These are phyloP conservation scores for Lasioglossum leucozonium DNA, from an alignment of 2,888 invertebrate species.

Conservation along the genomic window DNA sequence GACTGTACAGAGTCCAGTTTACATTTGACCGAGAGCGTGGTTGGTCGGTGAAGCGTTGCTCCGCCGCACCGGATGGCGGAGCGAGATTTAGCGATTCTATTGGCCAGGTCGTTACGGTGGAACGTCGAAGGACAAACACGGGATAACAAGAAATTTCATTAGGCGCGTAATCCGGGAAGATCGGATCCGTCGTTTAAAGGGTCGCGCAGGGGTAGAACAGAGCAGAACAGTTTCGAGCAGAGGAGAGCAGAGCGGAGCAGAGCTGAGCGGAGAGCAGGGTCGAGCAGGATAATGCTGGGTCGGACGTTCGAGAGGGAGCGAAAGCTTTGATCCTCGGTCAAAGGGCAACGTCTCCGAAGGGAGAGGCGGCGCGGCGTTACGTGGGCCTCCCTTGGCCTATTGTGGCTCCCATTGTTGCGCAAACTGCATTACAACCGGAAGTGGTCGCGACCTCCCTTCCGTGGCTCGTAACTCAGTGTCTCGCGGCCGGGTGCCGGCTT, in stretches of 20 bases:
- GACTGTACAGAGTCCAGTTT: background rate
- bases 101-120: background rate
- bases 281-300: slow-evolving; percentile 53
- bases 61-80: background rate
- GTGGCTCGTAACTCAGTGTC: slow-evolving; percentile 84
- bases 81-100: background rate
- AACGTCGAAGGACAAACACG: slow-evolving; percentile 9
- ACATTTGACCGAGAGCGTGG: background rate
- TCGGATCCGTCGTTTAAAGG: slow-evolving; percentile 44
- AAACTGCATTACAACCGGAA: slow-evolving; percentile 84
- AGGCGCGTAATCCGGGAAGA: slow-evolving; percentile 36
- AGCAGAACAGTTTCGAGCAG: background rate
- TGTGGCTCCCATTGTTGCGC: slow-evolving; percentile 83
- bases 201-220: slow-evolving; percentile 6
- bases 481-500: slow-evolving; percentile 70
- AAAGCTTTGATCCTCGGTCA: slow-evolving; percentile 80
- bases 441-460: slow-evolving; percentile 83
- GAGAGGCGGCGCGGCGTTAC: slow-evolving; percentile 66
- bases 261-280: background rate
- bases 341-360: slow-evolving; percentile 77
- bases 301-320: slow-evolving; percentile 45
- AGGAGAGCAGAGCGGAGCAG: background rate
- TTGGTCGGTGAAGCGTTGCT: background rate
- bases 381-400: slow-evolving; percentile 76
- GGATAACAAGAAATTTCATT: slow-evolving; percentile 43